A percentile compares a stretch with the other conserved stretches of the same genome.
These are phyloP conservation scores for Lomographa bimaculata DNA, from an alignment of 2,888 invertebrate species.

Conservation along the genomic window DNA sequence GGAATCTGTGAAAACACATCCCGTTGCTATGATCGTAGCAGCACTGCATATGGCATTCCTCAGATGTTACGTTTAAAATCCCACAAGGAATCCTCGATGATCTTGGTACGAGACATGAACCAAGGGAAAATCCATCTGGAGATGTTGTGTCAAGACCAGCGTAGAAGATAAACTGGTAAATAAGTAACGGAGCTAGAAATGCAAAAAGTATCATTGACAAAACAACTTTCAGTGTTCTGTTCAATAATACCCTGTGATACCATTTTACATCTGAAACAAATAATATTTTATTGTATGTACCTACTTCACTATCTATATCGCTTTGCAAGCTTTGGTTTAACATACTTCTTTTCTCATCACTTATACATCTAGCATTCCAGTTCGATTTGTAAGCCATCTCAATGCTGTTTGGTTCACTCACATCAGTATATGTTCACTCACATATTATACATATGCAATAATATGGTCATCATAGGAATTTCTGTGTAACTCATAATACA, in stretches of 20 bases:
- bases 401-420: no score
- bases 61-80: constrained; percentile 45
- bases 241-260: constrained; percentile 65
- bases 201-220: constrained; percentile 45
- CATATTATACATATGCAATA: no score
- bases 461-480: no score
- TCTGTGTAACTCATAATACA: no score
- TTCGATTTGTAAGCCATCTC: no score
- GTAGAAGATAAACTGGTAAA: constrained; percentile 60
- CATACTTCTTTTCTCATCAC: no score
- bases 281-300: no score
- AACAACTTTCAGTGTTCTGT: constrained; percentile 58
- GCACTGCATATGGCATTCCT: constrained; percentile 71
- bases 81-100: constrained; percentile 63
- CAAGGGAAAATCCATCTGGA: constrained; percentile 64
- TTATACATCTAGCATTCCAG: no score
- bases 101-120: constrained; percentile 63
- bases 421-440: no score
- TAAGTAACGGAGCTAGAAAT: constrained; percentile 53
- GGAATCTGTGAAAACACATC: constrained; percentile 80
- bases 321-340: no score
- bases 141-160: constrained; percentile 50
- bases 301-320: no score
- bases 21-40: constrained; percentile 70
- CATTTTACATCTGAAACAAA: constrained; percentile 65